Base-by-base conservation (phyloP, 2,113 vertebrate genomes). In the Rhinoderma darwinii region DNA sequence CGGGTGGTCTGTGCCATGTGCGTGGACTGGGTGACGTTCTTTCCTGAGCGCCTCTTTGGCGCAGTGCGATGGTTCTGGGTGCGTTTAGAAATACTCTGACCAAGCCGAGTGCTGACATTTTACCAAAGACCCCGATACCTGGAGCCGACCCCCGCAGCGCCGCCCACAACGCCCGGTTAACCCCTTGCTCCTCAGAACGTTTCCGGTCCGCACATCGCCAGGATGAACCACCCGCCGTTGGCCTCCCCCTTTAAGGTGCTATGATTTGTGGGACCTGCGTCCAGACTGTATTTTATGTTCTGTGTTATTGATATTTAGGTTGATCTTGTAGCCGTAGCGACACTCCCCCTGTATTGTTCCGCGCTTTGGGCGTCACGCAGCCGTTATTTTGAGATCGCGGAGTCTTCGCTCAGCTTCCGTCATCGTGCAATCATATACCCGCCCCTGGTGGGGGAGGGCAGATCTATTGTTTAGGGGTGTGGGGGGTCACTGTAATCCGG, bases 161-260 rank as follows among this genome's bases (percentile, higher is more conserved):
- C 4, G 25, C n/a, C n/a, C n/a, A 10, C n/a, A n/a, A n/a, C n/a
- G n/a, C n/a, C 35, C 37, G 5, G 37, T 41, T 73, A 41, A 70
- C 66, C 70, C 37, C 70, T 47, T 47, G 17, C 15, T 37, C 3
- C 25, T 14, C 41, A 12, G 22, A 27, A 30, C 25, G 61, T 3
- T 61, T 61, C 20, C n/a, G 59, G 9, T 66, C 61, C 22, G 14
- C 12, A 3, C 51, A 12, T 11, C 25, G 17, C 27, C 8, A 47
- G 74, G 44, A 27, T 50, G 32, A 1, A 7, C 54, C 77, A 6
- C 30, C 77, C 18, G 20, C 35, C 17, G 8, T 41, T 39, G 32
- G 54, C 47, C 73, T n/a, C 77, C 77, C 72, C 66, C 37, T 27
- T 30, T 17, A 61, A 61, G 78, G 78, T 81, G 78, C 78, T 81